Percentiles rank a stretch among this genome's conserved stretches.
Evolutionary conservation across 2,113 vertebrate species (phyloP).

Genomic region (Mirounga angustirostris): DNA sequence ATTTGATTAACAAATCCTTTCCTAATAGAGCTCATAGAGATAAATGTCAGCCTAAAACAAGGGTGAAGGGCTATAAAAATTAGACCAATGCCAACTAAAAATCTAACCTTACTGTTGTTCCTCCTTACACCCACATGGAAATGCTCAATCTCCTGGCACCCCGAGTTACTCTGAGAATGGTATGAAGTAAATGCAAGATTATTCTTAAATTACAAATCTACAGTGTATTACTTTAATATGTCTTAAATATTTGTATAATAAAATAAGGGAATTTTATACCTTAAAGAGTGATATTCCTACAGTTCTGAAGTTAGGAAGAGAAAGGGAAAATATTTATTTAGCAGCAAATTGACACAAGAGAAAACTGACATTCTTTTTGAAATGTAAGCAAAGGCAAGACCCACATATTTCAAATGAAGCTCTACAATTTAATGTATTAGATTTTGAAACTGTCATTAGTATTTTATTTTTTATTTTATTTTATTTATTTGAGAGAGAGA

Average conservation of each 20-base stretch:
- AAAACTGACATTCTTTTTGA: neutral
- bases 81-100: neutral
- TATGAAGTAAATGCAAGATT: neutral
- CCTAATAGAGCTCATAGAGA: neutral
- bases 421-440: neutral
- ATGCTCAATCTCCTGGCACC: neutral
- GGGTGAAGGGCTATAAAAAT: neutral
- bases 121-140: neutral
- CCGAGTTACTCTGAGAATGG: neutral
- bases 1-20: conserved; percentile 49
- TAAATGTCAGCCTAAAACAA: neutral
- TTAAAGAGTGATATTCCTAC: neutral
- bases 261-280: neutral
- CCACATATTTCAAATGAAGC: neutral
- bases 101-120: neutral
- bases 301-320: neutral
- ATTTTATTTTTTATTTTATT: neutral
- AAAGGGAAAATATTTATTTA: neutral
- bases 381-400: neutral
- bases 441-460: neutral
- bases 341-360: conserved; percentile 7
- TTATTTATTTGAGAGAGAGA: too few relatives aligned
- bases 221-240: neutral
- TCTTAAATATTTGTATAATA: neutral
- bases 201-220: neutral